A percentile compares a stretch with the other conserved stretches of the same genome.
Evolutionary conservation across 2,888 invertebrate species (phyloP).

Genomic region (Osmoderma eremita): DNA sequence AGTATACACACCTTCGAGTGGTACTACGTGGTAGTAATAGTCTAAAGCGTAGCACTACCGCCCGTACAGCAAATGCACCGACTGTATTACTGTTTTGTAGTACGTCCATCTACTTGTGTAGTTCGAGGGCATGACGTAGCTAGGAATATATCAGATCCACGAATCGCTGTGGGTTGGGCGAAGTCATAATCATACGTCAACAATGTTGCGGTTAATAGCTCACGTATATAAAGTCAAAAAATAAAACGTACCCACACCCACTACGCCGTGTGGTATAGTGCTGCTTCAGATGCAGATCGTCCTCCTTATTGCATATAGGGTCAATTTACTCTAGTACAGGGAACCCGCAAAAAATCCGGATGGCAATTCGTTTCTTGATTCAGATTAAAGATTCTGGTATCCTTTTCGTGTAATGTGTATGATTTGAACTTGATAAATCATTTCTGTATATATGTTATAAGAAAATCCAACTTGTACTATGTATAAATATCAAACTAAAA

Average conservation of each 20-base stretch:
- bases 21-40: conserved; percentile 3
- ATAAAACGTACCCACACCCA: conserved; percentile 39
- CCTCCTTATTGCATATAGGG: conserved; percentile 17
- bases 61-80: background rate
- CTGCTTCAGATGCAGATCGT: conserved; percentile 38
- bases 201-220: conserved; percentile 44
- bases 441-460: too few species aligned
- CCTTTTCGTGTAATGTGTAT: too few species aligned
- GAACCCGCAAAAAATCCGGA: background rate
- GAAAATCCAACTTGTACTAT: too few species aligned
- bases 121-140: conserved; percentile 37
- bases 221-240: conserved; percentile 40
- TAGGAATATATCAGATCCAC: conserved; percentile 41
- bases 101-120: conserved; percentile 10
- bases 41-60: conserved; percentile 6
- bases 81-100: background rate
- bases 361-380: too few species aligned
- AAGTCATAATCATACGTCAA: conserved; percentile 44
- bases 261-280: conserved; percentile 25
- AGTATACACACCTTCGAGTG: too few species aligned
- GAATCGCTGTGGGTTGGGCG: conserved; percentile 41
- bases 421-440: too few species aligned
- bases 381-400: too few species aligned
- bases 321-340: conserved; percentile 20
- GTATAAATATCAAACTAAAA: too few species aligned